Base-by-base conservation (phyloP, 2,113 vertebrate genomes). In the Ceratotherium simum region DNA sequence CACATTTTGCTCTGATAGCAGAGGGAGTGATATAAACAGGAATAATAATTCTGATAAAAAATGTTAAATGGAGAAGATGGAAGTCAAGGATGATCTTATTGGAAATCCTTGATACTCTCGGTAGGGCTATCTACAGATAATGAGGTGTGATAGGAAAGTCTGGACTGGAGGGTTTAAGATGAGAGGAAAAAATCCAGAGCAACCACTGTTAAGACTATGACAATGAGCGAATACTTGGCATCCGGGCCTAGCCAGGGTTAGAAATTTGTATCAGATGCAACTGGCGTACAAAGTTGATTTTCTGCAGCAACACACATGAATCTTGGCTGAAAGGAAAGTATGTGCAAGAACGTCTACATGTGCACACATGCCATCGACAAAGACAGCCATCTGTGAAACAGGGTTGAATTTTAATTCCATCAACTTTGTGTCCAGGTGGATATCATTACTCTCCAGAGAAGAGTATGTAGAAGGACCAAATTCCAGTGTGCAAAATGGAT, bases 291-390 rank as follows among this genome's bases (percentile, higher is more conserved):
- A 39, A 67, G 76, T 6, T 82, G 42, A 18, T 65, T 82, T 78
- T 82, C 72, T 89, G 48, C 10, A 85, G 70, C 46, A 69, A 23
- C 7, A 21, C 2, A 5, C 23, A 8, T n/a, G 20, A 10, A 54
- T 29, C 18, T 33, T 39, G 10, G 29, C 42, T 70, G 81, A 48
- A 90, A 9, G 33, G 23, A 95, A 58, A 90, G 48, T 60, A 54
- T 0, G 0, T 6, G 9, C n/a, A 67, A 21, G 69, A 88, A 70
- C 11, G 11, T n/a, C 72, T 54, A 33, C 3, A 0, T 27, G 54
- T 0, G 8, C 42, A n/a, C 48, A 79, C 18, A 14, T 0, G 27
- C n/a, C 42, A 1, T 2, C 6, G 46, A 83, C 0, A 7, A 56
- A 56, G 25, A 73, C 8, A 10, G 70, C n/a, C 65, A 9, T 27